These are phyloP conservation scores for Austrolebias charrua DNA, from an alignment of 2,797 vertebrate genomes.

Conservation along the genomic window DNA sequence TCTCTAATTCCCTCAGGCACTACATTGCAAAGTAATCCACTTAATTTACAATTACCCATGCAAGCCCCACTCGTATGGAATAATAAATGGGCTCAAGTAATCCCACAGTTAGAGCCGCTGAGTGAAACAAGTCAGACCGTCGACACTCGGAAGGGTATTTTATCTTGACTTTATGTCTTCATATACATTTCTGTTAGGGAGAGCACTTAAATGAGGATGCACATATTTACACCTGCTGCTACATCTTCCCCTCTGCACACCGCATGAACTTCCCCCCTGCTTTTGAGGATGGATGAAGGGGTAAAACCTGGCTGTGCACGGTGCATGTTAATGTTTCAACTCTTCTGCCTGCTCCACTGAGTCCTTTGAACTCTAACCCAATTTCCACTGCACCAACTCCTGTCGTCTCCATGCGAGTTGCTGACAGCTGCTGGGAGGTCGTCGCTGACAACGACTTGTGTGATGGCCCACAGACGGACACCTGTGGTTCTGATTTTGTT, in stretches of 20 bases:
- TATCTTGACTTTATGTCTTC: slow-evolving; percentile 17
- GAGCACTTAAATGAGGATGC: slow-evolving; percentile 4
- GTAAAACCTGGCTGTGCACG: slow-evolving; percentile 40
- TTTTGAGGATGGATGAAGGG: slow-evolving; percentile 61
- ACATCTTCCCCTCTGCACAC: slow-evolving; percentile 21
- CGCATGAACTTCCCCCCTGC: slow-evolving; percentile 30
- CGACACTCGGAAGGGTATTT: neutral
- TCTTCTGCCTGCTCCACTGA: slow-evolving; percentile 55
- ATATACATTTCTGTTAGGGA: neutral
- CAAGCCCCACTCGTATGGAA: slow-evolving; percentile 66
- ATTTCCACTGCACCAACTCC: slow-evolving; percentile 38
- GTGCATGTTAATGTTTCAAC: slow-evolving; percentile 73
- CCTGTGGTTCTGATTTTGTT: neutral
- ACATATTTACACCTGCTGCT: slow-evolving; percentile 24
- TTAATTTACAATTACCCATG: slow-evolving; percentile 79
- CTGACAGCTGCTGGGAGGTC: neutral
- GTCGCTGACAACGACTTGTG: neutral
- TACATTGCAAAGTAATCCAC: slow-evolving; percentile 74
- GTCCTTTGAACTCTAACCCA: slow-evolving; percentile 68
- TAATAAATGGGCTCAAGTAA: slow-evolving; percentile 68
- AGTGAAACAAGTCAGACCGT: slow-evolving; percentile 26
- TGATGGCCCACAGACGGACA: neutral
- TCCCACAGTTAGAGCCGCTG: slow-evolving; percentile 48
- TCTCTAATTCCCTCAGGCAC: slow-evolving; percentile 65
- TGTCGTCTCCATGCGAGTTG: slow-evolving; percentile 13